Base-by-base conservation (phyloP, 2,113 vertebrate species). In the Cephalopterus ornatus region DNA sequence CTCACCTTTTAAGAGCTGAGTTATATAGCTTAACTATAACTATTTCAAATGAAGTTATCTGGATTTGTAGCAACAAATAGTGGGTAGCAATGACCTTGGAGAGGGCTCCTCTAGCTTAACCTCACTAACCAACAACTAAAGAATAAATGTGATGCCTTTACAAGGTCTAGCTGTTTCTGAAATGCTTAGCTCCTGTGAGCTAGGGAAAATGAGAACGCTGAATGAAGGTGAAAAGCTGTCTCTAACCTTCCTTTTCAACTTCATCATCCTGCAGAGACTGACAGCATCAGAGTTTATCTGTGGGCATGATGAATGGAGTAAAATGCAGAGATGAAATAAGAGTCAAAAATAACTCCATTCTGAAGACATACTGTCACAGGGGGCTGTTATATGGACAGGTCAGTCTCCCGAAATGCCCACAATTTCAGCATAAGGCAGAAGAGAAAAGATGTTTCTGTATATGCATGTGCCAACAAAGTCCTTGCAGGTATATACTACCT, bases 21-120 rank as follows among this genome's bases (percentile, higher is more conserved):
- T n/a, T 79, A 71, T 0, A 1, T 32, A 59, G 6, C 19, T 47
- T 49, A 66, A 24, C 12, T 0, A 0, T 27, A 73, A 67, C 59
- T 0, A 58, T 53, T 73, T 90, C 41, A 56, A 30, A 10, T 52
- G 9, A 73, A 80, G 11, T 56, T 66, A 62, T 53, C 28, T 79
- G 74, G 11, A 37, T 52, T 37, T 71, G 28, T 46, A 74, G 37
- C 23, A 90, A 39, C 14, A 50, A 37, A 28, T 5, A 46, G 17
- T 17, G 24, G 27, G 8, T 76, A 24, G 32, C 8, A 68, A 74
- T 70, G 35, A 42, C 12, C 33, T 59, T 39, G 23, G 39, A 71
- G 67, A 80, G 6, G 12, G 9, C 2, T 81, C 4, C 28, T 92
- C 19, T n/a, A 62, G 14, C 9, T 76, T 22, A 77, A 73, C 17